A percentile compares a stretch with the other conserved stretches of the same genome.
phyloP scores from a whole-genome alignment of 2,888 invertebrate species.

The Hirtodrosophila cameraria region DNA sequence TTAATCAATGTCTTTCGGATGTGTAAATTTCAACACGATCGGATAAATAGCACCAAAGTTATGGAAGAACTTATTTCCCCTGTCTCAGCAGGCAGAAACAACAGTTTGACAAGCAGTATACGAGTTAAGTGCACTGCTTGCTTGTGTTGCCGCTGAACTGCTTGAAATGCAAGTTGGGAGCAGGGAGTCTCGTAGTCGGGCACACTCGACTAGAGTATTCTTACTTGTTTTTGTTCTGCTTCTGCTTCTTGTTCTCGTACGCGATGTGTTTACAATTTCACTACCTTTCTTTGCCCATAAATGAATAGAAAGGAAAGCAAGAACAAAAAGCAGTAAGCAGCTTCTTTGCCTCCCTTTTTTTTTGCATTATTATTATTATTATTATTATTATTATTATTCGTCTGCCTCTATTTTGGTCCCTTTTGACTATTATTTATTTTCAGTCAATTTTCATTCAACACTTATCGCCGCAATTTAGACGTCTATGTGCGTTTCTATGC shows the following conservation, averaged over 20 bases:
- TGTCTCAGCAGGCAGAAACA: too few relatives aligned
- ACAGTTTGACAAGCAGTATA: too few relatives aligned
- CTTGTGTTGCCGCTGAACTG: too few relatives aligned
- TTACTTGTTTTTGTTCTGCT: too few relatives aligned
- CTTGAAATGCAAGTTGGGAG: too few relatives aligned
- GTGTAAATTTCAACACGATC: too few relatives aligned
- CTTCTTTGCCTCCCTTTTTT: conserved; percentile 10
- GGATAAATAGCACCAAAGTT: too few relatives aligned
- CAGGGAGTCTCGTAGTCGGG: too few relatives aligned
- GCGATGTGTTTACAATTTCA: conserved; percentile 3
- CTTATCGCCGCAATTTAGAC: conserved; percentile 58
- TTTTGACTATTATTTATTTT: conserved; percentile 51
- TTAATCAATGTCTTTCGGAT: too few relatives aligned
- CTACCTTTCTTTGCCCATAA: background rate
- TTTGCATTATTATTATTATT: background rate
- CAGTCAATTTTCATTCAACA: conserved; percentile 46
- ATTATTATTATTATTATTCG: background rate
- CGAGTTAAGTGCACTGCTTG: too few relatives aligned
- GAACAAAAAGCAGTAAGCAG: conserved; percentile 9
- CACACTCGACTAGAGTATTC: too few relatives aligned
- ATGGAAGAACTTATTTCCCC: too few relatives aligned
- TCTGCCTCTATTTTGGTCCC: conserved; percentile 9
- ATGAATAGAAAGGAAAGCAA: background rate
- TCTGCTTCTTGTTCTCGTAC: conserved; percentile 4
- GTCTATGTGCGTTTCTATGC: conserved; percentile 52